Evolutionary conservation across 2,888 invertebrate species (phyloP), one percentile per base, ranked within the genome.

Genomic region (Neocrepidodera transversa): DNA sequence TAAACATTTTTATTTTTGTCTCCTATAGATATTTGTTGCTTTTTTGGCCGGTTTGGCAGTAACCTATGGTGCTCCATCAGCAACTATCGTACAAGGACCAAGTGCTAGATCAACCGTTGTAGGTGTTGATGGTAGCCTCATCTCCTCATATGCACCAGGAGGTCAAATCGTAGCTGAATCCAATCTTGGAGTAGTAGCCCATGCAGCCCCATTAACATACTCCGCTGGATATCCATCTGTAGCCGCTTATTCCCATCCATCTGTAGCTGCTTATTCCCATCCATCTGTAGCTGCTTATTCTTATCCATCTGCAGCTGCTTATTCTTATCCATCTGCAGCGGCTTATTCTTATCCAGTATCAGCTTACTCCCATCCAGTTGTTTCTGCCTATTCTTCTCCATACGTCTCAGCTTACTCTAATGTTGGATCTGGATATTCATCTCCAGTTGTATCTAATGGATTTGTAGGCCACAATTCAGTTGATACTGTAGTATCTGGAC

Each of bases 51-150:
- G 67, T 54, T 64, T 73, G 65, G 72, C 71, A 40, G 65, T 61
- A 23, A 64, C 71, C 51, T 66, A 68, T 35, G 72, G 61, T 35
- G 58, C 55, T 20, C 65, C 64, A 10, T 67, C 73, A 11, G 67
- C 69, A 1, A 63, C 63, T 20, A 64, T 74, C 30, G 59, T 75
- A 16, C 74, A 74, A 65, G 74, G 74, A 59, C 74, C 74, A 8
- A 73, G 73, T 66, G 62, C 66, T 47, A 71, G 68, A 43, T 65
- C 69, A n/a, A 71, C 71, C 11, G 56, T 73, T 5, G 66, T 71
- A n/a, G 73, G 72, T 28, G 67, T 68, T 23, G 73, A 74, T 36
- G 72, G 73, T 20, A 73, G 73, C 56, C 63, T 67, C 10, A 71
- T 74, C 54, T 69, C 71, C 3, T 64, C 74, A 13, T 66, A 68